phyloP scores from a whole-genome alignment of 2,888 invertebrate species.

The Drosophila flavopinicola region DNA sequence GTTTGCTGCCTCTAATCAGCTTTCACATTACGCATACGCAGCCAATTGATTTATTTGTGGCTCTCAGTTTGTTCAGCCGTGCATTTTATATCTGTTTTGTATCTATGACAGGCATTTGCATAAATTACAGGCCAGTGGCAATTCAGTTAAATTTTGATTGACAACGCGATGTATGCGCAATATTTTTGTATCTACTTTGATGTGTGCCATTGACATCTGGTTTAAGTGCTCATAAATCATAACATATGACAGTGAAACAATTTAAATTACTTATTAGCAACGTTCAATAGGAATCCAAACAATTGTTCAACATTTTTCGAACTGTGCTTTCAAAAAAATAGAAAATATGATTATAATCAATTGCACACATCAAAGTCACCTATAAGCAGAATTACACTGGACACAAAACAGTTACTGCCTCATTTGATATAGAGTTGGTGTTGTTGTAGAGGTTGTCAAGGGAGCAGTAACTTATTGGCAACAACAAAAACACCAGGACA shows the following conservation, averaged over 20 bases:
- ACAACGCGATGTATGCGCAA: slow-evolving; percentile 34
- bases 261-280: background rate
- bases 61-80: slow-evolving; percentile 20
- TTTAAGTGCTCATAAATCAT: slow-evolving; percentile 15
- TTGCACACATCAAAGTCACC: too few relatives aligned
- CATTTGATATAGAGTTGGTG: background rate
- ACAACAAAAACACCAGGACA: slow-evolving; percentile 3
- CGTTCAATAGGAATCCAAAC: background rate
- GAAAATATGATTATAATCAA: too few relatives aligned
- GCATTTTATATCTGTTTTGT: slow-evolving; percentile 11
- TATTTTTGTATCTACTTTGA: slow-evolving; percentile 26
- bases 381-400: background rate
- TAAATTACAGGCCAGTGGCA: slow-evolving; percentile 50
- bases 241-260: slow-evolving; percentile 14
- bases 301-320: too few relatives aligned
- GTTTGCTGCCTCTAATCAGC: slow-evolving; percentile 47
- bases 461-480: slow-evolving; percentile 7
- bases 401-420: background rate
- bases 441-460: background rate
- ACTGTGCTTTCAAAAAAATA: too few relatives aligned
- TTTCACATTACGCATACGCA: slow-evolving; percentile 54
- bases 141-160: slow-evolving; percentile 35
- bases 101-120: slow-evolving; percentile 52
- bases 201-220: background rate
- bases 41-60: slow-evolving; percentile 66